Evolutionary conservation across 2,113 vertebrate species (phyloP), one percentile per base, ranked within the genome.

Genomic region (Gasterosteus nipponicus): DNA sequence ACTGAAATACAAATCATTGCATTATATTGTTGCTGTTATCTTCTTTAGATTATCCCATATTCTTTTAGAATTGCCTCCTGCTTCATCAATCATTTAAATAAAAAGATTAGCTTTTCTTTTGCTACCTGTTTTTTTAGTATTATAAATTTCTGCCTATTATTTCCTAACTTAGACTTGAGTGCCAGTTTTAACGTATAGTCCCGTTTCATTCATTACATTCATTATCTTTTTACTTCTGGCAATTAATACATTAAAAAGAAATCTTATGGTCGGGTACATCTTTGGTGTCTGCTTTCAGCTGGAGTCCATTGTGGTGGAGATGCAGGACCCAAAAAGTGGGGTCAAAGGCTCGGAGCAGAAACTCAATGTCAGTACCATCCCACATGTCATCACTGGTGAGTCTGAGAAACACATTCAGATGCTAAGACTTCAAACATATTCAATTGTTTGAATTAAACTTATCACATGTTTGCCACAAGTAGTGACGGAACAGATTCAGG

Each of bases 321-420:
- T 99, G 97, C 98, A 99, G 92, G 94, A 93, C 73, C 90, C 93
- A 0, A 95, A 95, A 31, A 88, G 73, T 0, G 97, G 97, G 7
- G 85, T 99, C 60, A 96, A 95, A 72, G 94, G 82, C 0, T 94
- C 96, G 7, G 93, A 90, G 0, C 98, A 99, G 93, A 95, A 93
- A 10, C 92, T 98, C 69, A 93, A 90, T 22, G 73, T 96, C 42
- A 89, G 94, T 0, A 94, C 44, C 12, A 96, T 98, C 83, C 97
- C 97, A 0, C 96, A 98, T 0, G 96, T 95, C 39, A 92, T 97
- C 62, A 75, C 94, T 80, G 98, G 98, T 99, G 85, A 94, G 93
- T 80, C 16, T 15, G 2, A 54, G 2, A 38, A 44, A 46, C 18
- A 35, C 54, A 67, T 7, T 10, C 33, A 67, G n/a, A 16, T 51